Evolutionary conservation across 2,888 invertebrate genomes (phyloP).

Genomic region (Sthenelais limicola): DNA sequence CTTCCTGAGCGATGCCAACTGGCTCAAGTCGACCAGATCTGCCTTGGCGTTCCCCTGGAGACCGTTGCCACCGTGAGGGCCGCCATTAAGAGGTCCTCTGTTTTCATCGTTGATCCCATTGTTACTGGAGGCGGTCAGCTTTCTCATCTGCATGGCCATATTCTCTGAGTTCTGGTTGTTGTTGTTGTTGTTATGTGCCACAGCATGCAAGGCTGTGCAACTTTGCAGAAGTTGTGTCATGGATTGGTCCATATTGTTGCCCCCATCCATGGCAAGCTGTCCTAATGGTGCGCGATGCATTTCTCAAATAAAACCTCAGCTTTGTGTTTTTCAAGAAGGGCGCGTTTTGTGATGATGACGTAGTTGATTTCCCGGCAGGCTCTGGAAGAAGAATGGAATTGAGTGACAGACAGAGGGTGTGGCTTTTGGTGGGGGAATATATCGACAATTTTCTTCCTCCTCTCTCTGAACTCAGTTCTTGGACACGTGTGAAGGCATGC

Average conservation of each 20-base stretch:
- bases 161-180: too few species aligned
- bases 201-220: conserved; percentile 15
- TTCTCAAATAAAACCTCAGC: neutral
- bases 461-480: too few species aligned
- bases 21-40: conserved; percentile 10
- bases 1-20: conserved; percentile 3
- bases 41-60: neutral
- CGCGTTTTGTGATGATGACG: conserved; percentile 24
- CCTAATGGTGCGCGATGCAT: conserved; percentile 26
- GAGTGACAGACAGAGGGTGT: conserved; percentile 34
- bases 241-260: conserved; percentile 1
- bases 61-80: neutral
- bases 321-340: conserved; percentile 1
- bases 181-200: neutral
- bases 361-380: conserved; percentile 25
- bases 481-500: neutral
- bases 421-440: too few species aligned
- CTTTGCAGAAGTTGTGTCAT: conserved; percentile 25
- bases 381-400: conserved; percentile 19
- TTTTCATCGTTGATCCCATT: conserved; percentile 15
- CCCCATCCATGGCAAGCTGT: neutral
- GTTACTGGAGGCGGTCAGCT: too few species aligned
- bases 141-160: too few species aligned
- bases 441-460: too few species aligned
- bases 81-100: neutral